phyloP scores from a whole-genome alignment of 2,113 vertebrate genomes.

The Lipotes vexillifer region DNA sequence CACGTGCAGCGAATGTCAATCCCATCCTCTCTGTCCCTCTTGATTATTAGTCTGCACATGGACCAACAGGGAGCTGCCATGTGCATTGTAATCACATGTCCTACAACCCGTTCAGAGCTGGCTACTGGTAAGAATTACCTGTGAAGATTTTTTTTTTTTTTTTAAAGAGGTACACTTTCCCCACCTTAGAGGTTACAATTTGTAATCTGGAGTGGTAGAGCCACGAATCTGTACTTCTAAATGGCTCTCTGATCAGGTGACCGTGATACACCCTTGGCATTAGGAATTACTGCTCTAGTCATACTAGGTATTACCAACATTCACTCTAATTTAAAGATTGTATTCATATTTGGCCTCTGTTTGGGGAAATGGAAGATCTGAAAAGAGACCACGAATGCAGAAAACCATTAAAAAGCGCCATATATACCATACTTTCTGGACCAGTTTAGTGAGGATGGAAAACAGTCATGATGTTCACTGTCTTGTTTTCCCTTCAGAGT shows the following conservation, averaged over 20 bases:
- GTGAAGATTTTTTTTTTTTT: background rate
- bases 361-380: background rate
- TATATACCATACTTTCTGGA: background rate
- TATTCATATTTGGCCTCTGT: background rate
- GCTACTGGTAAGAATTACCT: background rate
- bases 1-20: fast-evolving
- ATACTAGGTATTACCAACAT: background rate
- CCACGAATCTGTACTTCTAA: background rate
- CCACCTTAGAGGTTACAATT: background rate
- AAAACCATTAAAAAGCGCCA: background rate
- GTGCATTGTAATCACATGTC: fast-evolving
- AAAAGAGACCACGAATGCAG: background rate
- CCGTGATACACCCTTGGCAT: background rate
- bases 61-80: too few relatives aligned
- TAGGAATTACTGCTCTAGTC: background rate
- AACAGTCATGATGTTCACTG: conserved; percentile 17
- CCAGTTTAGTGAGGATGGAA: background rate
- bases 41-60: background rate
- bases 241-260: background rate
- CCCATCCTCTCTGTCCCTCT: fast-evolving
- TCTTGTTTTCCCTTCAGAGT: conserved; percentile 42
- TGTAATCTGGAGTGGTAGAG: background rate
- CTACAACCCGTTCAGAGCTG: background rate
- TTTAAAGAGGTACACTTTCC: background rate
- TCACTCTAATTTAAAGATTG: background rate